Base-by-base conservation (phyloP, 2,113 vertebrate species). In the Willisornis vidua region DNA sequence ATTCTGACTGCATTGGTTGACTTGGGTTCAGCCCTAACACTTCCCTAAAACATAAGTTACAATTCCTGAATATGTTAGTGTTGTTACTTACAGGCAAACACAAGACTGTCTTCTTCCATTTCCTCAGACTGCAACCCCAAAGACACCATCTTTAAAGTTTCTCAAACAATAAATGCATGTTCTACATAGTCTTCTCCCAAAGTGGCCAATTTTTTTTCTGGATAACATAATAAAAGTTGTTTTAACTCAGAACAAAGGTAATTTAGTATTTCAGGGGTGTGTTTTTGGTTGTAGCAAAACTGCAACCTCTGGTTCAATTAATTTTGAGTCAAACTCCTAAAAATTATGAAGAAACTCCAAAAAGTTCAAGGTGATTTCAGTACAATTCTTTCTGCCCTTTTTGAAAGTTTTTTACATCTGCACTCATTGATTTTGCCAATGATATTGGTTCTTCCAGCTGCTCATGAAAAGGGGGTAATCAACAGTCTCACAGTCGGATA, bases 401-500 rank as follows among this genome's bases (percentile, higher is more conserved):
- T 33, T 17, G 9, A 11, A 37, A 31, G 29, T n/a, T 45, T 68
- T 55, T 23, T 13, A 18, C 52, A 39, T 26, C 19, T 63, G 3
- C 13, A 20, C 4, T 74, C 11, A 7, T 2, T 61, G 51, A 25
- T 87, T 88, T 84, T 80, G 57, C 37, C 41, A 52, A 25, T 25
- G 22, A 5, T 65, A 45, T 52, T 0, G 0, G 12, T 51, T 86
- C 55, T 74, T 85, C 59, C 83, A 88, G 49, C 65, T 59, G 46
- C 22, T 74, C 72, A 26, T 12, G 25, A 52, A 59, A 81, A 71
- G 24, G 43, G n/a, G 67, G 55, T 7, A 74, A 65, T 37, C 51
- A 58, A 31, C 1, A 2, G 8, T 6, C 41, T 66, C 58, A 73
- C 46, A 58, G 67, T 54, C 0, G 0, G 77, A 58, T 24, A 16